These are phyloP conservation scores for Rousettus madagascariensis DNA, from an alignment of 2,797 vertebrate species.

Conservation along the genomic window DNA sequence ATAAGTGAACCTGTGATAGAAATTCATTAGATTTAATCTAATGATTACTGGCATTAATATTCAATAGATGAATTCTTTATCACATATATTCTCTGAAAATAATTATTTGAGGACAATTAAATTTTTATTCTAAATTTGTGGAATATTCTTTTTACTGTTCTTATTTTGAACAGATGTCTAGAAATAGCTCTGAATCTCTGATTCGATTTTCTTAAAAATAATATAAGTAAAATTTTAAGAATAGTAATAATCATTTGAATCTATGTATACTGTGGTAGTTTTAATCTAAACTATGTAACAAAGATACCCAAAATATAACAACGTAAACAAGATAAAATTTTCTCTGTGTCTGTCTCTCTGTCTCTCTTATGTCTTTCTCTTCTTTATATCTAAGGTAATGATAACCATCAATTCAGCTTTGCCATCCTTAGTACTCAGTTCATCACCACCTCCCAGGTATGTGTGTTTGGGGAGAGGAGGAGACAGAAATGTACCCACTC, in stretches of 20 bases:
- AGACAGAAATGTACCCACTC: accelerated
- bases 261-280: background rate
- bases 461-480: accelerated
- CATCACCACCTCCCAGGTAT: background rate
- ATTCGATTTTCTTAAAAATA: background rate
- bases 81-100: background rate
- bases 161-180: background rate
- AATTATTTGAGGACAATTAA: background rate
- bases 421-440: background rate
- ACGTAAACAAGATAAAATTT: background rate
- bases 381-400: background rate
- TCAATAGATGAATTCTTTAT: background rate
- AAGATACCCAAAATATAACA: background rate
- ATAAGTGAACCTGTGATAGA: background rate
- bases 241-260: background rate
- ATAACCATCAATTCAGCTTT: background rate
- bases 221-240: background rate
- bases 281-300: background rate
- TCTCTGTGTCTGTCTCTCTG: background rate
- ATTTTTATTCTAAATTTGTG: background rate
- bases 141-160: background rate
- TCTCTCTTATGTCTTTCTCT: background rate
- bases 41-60: background rate
- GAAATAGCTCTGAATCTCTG: background rate
- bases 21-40: background rate